Base-by-base conservation (phyloP, 1,140 invertebrate species). In the Adelges cooleyi region DNA sequence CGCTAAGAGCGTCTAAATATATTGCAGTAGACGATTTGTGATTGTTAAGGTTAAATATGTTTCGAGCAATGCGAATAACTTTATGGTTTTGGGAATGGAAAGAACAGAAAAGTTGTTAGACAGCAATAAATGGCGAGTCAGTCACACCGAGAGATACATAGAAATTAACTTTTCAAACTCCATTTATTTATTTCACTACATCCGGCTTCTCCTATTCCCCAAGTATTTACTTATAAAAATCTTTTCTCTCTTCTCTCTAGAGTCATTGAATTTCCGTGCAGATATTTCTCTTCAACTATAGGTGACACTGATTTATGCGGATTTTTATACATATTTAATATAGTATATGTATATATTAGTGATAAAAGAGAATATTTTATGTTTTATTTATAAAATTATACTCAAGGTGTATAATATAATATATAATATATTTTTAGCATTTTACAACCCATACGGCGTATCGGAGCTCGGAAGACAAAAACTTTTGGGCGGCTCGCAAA, bases 91-190 rank as follows among this genome's bases (percentile, higher is more conserved):
- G 18, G 22, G 22, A 4, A 38, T 22, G 20, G 18, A 6, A 36
- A 15, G n/a, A n/a, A n/a, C n/a, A n/a, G n/a, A 53, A 53, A 53
- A 36, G 29, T 38, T 53, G 15, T 36, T 53, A 38, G 51, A 53
- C n/a, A 38, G 29, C 25, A 33, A 52, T 33, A 29, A 29, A n/a
- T n/a, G 13, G 22, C 25, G 25, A 29, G n/a, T 8, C 6, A 8
- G 10, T 33, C 23, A 36, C 11, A 22, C 18, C 3, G 27, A 36
- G 17, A 20, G 33, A 33, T 52, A 52, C 38, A 53, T 53, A 20
- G n/a, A 22, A 54, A 54, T 40, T 15, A 54, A 38, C 18, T 38
- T 53, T 53, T 54, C 18, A 54, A 38, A 54, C 17, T 53, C n/a
- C 18, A 38, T 38, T 54, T 38, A 53, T 38, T 38, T 54, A 38